Percentiles rank a stretch among this genome's conserved stretches.
These are phyloP conservation scores for Chelonoidis abingdonii DNA, from an alignment of 2,113 vertebrate genomes.

Conservation along the genomic window DNA sequence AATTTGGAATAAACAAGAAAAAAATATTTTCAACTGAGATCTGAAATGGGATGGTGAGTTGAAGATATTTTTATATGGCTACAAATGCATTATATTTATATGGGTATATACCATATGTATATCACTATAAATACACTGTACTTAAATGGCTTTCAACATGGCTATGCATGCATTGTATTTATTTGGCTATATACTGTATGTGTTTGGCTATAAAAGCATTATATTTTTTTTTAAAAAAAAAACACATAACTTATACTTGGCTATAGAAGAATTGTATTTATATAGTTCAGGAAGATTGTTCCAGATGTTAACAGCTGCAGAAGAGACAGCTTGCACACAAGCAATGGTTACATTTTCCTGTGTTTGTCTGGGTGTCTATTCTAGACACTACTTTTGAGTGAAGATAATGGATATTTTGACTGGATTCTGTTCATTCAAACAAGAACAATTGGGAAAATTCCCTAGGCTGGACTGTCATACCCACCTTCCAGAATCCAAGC, in stretches of 20 bases:
- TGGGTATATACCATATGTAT: neutral
- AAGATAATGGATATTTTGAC: neutral
- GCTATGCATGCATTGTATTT: neutral
- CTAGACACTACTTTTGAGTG: neutral
- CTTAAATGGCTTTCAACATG: constrained; percentile 45
- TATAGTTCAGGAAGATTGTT: neutral
- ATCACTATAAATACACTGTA: constrained; percentile 44
- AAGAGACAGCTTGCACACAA: neutral
- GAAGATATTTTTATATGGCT: constrained; percentile 41
- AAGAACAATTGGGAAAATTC: neutral
- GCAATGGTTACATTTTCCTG: neutral
- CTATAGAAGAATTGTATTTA: neutral
- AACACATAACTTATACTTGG: neutral
- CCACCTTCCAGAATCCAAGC: neutral
- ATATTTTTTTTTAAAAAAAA: neutral
- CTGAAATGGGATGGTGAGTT: constrained; percentile 38
- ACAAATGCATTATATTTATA: constrained; percentile 14
- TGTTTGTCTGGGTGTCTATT: neutral
- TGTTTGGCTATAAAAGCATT: neutral
- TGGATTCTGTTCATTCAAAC: neutral
- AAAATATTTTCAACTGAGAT: constrained; percentile 55
- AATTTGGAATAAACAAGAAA: constrained; percentile 4
- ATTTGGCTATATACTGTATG: neutral
- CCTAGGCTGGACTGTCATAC: neutral
- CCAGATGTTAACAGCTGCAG: neutral